Evolutionary conservation across 2,888 invertebrate species (phyloP).

Genomic region (Catocala fraxini): DNA sequence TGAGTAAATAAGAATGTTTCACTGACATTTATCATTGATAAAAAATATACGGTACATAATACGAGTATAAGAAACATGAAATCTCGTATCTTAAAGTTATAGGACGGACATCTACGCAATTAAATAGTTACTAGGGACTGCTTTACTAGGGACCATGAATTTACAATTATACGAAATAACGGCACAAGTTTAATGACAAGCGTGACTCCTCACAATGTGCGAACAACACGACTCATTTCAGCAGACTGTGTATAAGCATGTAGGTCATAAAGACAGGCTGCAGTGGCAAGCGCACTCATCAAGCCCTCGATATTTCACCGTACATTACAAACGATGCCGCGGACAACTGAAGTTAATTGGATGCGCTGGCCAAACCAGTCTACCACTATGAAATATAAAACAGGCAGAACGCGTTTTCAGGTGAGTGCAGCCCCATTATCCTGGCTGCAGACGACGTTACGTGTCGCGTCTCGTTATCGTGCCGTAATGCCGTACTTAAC

Average conservation of each 20-base stretch:
- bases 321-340: slow-evolving; percentile 75
- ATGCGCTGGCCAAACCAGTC: slow-evolving; percentile 71
- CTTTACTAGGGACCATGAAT: background rate
- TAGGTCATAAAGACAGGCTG: slow-evolving; percentile 67
- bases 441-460: slow-evolving; percentile 56
- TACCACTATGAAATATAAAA: slow-evolving; percentile 78
- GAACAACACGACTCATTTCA: slow-evolving; percentile 46
- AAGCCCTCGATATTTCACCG: slow-evolving; percentile 78
- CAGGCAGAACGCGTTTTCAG: slow-evolving; percentile 56
- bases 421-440: slow-evolving; percentile 61
- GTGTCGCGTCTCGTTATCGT: slow-evolving; percentile 55
- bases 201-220: slow-evolving; percentile 42
- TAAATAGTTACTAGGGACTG: too few species aligned
- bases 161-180: slow-evolving; percentile 31
- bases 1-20: too few species aligned
- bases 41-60: too few species aligned
- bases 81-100: too few species aligned
- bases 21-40: too few species aligned
- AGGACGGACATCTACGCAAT: too few species aligned
- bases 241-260: slow-evolving; percentile 46
- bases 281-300: slow-evolving; percentile 62
- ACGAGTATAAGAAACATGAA: too few species aligned
- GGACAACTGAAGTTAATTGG: slow-evolving; percentile 83
- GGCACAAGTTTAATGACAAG: slow-evolving; percentile 48
- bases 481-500: slow-evolving; percentile 45